Evolutionary conservation across 2,797 vertebrate genomes (phyloP), one percentile per base, ranked within the genome.

Genomic region (Sorex maritimensis): DNA sequence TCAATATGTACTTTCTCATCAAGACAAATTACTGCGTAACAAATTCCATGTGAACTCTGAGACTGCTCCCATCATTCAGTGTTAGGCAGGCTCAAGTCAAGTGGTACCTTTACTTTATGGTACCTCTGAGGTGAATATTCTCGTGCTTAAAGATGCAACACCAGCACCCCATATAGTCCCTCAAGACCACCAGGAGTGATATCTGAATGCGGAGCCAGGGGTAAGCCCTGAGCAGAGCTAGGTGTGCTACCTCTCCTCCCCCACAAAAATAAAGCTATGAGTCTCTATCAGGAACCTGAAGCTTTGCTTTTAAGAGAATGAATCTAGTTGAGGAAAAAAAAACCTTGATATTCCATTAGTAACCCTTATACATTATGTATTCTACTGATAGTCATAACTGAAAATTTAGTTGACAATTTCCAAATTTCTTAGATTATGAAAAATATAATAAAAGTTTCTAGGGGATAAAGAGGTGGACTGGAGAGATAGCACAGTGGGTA

Each of bases 1-100:
- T 73, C 19, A 61, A 34, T 5, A 44, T 17, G n/a, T 23, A 52
- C 68, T 94, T 94, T 13, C 38, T 97, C 92, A 49, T 71, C 88
- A 49, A 96, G 81, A 94, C 10, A 91, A 78, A 12, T 72, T 81
- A 61, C 41, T 55, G 72, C 93, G 3, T 63, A 28, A 80, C 52
- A 71, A 90, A 34, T 71, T 30, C 65, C 68, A 71, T 49, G 58
- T 67, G 34, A n/a, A 34, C 30, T 8, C 15, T 34, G 41, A 84
- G 46, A n/a, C 8, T 21, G 2, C 11, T 73, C 5, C 28, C 14
- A n/a, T 4, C 12, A 23, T 6, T 30, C 34, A 17, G 14, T 68
- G 80, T 61, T 67, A 67, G 41, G 23, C 6, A 34, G 34, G 34
- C 34, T 34, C 34, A 34, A 34, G 34, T 34, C 34, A 34, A 34